Base-by-base conservation (phyloP, 2,113 vertebrate genomes). In the Rhinoderma darwinii region DNA sequence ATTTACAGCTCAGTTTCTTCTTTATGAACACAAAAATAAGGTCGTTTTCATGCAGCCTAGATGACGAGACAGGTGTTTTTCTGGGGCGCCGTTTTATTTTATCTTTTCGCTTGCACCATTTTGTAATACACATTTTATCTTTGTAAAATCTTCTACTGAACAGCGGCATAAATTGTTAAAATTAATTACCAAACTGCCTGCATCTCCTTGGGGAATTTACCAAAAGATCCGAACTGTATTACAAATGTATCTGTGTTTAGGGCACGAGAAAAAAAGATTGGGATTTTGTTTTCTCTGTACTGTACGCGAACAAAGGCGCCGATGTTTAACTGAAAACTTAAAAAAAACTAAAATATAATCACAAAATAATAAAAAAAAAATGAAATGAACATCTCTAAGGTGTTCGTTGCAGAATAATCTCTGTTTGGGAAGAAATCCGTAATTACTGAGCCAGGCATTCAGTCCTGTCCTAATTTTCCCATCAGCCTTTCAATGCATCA, bases 381-480 rank as follows among this genome's bases (percentile, higher is more conserved):
- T 63, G 12, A 63, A 63, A 30, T 88, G 92, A 91, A 90, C 89
- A 91, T 93, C 92, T 95, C 90, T 14, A 90, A 93, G 91, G 92
- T 92, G 91, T 91, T 93, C 88, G 94, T 95, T 90, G 92, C 89
- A 88, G 92, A 92, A 91, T 90, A 84, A 94, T 94, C 91, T 93
- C 92, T 84, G 89, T 90, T 91, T 91, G 89, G 92, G 92, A 91
- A 92, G 91, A 93, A 92, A 91, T 92, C 89, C 86, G 91, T 92
- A 94, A 94, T 94, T 95, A 93, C 89, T 89, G 90, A 91, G 89
- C 85, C 89, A 93, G 91, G 91, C 93, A 90, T 94, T 94, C 89
- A 84, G 89, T 91, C 93, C 91, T 94, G 92, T 92, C 94, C 94
- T 95, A 92, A 94, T 95, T 95, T 95, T 92, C 93, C 94, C 94